Conservation (phyloP, 2,888 invertebrate species). For the Blastobasis lacticolella region DNA sequence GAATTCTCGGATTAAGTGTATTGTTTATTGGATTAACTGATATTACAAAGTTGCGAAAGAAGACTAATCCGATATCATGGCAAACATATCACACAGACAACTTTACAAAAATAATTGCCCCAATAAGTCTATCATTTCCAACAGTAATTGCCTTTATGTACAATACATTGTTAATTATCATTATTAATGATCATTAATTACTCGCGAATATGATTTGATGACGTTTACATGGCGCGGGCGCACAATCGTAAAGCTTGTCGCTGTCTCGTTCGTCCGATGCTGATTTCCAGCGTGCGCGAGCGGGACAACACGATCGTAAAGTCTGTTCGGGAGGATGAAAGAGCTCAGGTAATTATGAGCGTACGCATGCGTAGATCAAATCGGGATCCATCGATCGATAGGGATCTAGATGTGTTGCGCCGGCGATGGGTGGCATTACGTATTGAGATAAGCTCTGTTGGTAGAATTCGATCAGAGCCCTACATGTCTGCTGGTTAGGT, state of each 20-base stretch:
- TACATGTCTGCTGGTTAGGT: neutral
- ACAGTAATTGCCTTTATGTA: slow-evolving; percentile 8
- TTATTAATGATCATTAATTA: slow-evolving; percentile 62
- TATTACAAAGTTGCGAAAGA: too few species aligned
- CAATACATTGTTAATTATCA: slow-evolving; percentile 47
- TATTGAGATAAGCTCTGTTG: slow-evolving; percentile 13
- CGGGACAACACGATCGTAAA: slow-evolving; percentile 33
- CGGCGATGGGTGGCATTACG: slow-evolving; percentile 43
- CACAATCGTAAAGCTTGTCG: slow-evolving; percentile 10
- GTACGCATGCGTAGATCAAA: slow-evolving; percentile 70
- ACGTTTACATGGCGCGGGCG: slow-evolving; percentile 58
- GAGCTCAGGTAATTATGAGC: slow-evolving; percentile 65
- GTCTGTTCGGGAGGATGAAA: slow-evolving; percentile 65
- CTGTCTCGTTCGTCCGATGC: neutral
- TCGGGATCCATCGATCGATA: slow-evolving; percentile 65
- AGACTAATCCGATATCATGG: too few species aligned
- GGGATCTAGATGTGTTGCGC: slow-evolving; percentile 57
- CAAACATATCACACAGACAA: too few species aligned
- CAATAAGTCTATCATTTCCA: too few species aligned
- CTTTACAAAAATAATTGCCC: too few species aligned
- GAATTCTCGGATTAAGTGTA: too few species aligned
- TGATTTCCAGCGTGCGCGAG: neutral
- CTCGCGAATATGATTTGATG: slow-evolving; percentile 59
- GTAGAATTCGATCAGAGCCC: too few species aligned
- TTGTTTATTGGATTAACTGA: too few species aligned